Percentiles rank a stretch among this genome's conserved stretches.
Evolutionary conservation across 2,888 invertebrate genomes (phyloP).

Genomic region (Meteorus colon): DNA sequence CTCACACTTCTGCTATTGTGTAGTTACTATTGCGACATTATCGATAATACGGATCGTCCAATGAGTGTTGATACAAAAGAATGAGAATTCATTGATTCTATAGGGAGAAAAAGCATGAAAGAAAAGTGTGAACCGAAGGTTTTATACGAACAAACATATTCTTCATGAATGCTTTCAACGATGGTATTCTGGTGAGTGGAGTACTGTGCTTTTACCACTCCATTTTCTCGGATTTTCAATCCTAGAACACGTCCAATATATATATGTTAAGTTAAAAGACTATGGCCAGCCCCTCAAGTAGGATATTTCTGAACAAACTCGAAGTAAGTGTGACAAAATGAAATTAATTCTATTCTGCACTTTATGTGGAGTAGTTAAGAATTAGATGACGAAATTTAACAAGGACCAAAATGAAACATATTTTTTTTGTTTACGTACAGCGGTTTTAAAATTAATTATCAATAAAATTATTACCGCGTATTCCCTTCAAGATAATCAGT

Average conservation of each 20-base stretch:
- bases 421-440: constrained; percentile 13
- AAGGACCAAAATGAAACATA: constrained; percentile 42
- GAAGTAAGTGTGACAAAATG: not conserved
- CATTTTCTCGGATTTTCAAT: not conserved
- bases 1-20: not conserved
- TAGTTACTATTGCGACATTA: not conserved
- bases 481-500: not conserved
- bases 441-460: constrained; percentile 10
- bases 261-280: not conserved
- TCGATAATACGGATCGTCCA: constrained; percentile 1
- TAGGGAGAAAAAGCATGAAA: not conserved
- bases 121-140: not conserved
- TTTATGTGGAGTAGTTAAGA: not conserved
- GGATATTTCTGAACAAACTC: not conserved
- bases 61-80: not conserved
- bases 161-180: not conserved
- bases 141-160: not conserved
- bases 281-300: not conserved
- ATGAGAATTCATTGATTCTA: not conserved
- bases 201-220: not conserved
- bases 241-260: not conserved
- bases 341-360: not conserved
- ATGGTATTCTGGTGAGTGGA: not conserved
- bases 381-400: constrained; percentile 6
- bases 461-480: not conserved